Conservation (phyloP, 2,113 vertebrate genomes). For the Hippocampus guttulatus region DNA sequence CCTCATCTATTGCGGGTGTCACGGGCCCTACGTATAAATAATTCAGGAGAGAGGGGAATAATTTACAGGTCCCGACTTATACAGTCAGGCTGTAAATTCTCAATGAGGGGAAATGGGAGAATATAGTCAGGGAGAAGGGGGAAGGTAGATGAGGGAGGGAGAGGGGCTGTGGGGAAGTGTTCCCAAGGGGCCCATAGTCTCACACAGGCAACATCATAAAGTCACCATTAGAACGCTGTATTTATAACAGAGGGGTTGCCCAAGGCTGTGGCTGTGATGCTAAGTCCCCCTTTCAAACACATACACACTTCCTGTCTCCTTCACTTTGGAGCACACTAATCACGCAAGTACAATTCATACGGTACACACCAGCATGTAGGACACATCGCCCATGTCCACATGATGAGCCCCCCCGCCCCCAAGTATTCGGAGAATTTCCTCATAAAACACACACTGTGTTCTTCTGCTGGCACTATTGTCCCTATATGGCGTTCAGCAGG, state of each 20-base stretch:
- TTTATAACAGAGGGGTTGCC: slow-evolving; percentile 74
- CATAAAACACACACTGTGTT: slow-evolving; percentile 67
- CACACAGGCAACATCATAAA: slow-evolving; percentile 79
- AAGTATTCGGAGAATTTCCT: slow-evolving; percentile 49
- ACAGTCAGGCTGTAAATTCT: slow-evolving; percentile 72
- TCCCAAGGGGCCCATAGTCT: slow-evolving; percentile 72
- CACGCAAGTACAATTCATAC: slow-evolving; percentile 20
- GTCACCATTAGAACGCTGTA: slow-evolving; percentile 80
- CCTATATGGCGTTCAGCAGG: slow-evolving; percentile 65
- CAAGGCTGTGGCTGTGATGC: slow-evolving; percentile 46
- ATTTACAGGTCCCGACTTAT: slow-evolving; percentile 73
- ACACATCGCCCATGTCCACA: slow-evolving; percentile 43
- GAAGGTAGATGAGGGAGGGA: slow-evolving; percentile 49
- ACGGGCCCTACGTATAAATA: slow-evolving; percentile 71
- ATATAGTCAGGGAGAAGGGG: slow-evolving; percentile 48
- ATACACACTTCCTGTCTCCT: slow-evolving; percentile 20
- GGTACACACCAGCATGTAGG: slow-evolving; percentile 20
- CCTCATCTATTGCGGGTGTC: slow-evolving; percentile 75
- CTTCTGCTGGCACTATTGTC: slow-evolving; percentile 49
- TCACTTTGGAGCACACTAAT: slow-evolving; percentile 23
- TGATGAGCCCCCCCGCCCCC: slow-evolving; percentile 36
- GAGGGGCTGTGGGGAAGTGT: slow-evolving; percentile 69
- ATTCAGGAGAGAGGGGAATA: slow-evolving; percentile 63
- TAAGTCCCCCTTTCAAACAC: slow-evolving; percentile 18
- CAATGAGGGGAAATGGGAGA: slow-evolving; percentile 63